These are phyloP conservation scores for Contarinia nasturtii DNA, from an alignment of 1,140 invertebrate species.

Conservation along the genomic window DNA sequence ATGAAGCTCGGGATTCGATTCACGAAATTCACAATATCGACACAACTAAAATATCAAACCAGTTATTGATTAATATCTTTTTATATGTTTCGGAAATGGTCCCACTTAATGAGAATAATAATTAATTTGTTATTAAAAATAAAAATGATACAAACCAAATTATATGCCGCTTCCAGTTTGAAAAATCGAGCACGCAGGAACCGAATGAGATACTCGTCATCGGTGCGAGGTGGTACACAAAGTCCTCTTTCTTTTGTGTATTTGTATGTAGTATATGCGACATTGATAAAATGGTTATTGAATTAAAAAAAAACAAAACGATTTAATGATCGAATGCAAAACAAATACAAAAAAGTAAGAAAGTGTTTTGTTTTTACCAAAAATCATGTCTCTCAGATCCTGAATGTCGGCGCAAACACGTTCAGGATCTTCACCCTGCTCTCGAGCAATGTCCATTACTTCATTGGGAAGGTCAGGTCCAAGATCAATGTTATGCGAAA, in stretches of 20 bases:
- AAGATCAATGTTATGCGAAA: conserved; percentile 8
- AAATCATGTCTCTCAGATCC: conserved; percentile 54
- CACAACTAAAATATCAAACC: conserved; percentile 35
- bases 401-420: conserved; percentile 25
- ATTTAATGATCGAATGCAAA: no score
- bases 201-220: conserved; percentile 62
- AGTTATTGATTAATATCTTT: neutral
- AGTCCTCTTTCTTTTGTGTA: conserved; percentile 59
- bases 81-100: neutral
- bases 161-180: conserved; percentile 56
- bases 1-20: conserved; percentile 47
- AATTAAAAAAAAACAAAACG: no score
- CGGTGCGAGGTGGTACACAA: conserved; percentile 51
- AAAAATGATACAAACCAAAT: conserved; percentile 36
- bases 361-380: conserved; percentile 31
- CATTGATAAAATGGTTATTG: no score
- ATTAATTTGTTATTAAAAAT: conserved; percentile 2
- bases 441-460: conserved; percentile 11
- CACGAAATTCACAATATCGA: conserved; percentile 55
- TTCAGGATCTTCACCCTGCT: conserved; percentile 34
- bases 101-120: no score
- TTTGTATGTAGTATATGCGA: no score
- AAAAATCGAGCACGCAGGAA: conserved; percentile 71
- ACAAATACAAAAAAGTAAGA: neutral
- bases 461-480: conserved; percentile 16